Base-by-base conservation (phyloP, 2,797 vertebrate genomes). In the Nothura maculosa region DNA sequence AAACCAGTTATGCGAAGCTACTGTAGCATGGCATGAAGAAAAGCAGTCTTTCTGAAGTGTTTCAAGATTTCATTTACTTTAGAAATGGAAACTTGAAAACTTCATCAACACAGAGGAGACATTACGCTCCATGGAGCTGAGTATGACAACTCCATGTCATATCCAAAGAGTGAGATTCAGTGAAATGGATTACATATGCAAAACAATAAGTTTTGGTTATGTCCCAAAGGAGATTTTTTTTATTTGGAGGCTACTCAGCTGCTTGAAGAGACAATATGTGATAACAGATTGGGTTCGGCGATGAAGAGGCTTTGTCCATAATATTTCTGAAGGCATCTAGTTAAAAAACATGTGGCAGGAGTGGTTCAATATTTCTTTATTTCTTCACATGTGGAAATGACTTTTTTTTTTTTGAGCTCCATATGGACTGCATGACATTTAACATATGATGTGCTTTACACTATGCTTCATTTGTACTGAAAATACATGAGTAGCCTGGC, bases 401-500 rank as follows among this genome's bases (percentile, higher is more conserved):
- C 40, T 87, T 68, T 78, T 74, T 48, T 48, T 50, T 25, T 50
- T 50, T 50, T 40, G 40, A 40, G 40, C 40, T 50, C 47, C 32
- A 40, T 88, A 81, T 76, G 91, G 82, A 45, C n/a, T 18, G 42
- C 36, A 7, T 73, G 73, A 69, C 34, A 89, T 81, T 81, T 83
- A 66, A 40, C 58, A 66, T 78, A 78, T 55, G 47, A 78, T 55
- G 47, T 89, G 79, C 69, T 81, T 64, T 89, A 32, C 79, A 92
- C 83, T 89, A 81, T 78, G 87, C 50, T 89, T 68, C 52, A 84
- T 95, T 94, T 94, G 79, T 90, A 92, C 75, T 79, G 15, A 25
- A 63, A 87, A 84, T 4, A 10, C 78, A 42, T 55, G 10, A 85
- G 73, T 52, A 91, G 34, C 76, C 81, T 89, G 76, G 55, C 73